Evolutionary conservation across 2,797 vertebrate genomes (phyloP), one percentile per base, ranked within the genome.

Genomic region (Poeciliopsis infans): DNA sequence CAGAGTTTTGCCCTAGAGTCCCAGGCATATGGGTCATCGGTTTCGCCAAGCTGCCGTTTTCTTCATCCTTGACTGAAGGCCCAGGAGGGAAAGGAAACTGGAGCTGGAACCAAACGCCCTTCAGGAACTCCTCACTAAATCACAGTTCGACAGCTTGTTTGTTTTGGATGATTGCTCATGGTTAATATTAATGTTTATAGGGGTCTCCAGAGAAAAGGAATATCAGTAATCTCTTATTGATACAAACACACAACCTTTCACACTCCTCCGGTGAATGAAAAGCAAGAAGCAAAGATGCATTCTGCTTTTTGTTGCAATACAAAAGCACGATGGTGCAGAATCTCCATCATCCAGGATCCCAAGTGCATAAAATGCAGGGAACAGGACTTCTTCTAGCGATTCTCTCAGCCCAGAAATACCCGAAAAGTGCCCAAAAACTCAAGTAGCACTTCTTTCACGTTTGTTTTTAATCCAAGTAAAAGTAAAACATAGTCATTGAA

Each of bases 11-110:
- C 83, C 91, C 88, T 16, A 13, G 83, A 89, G 91, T 89, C 88
- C 79, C 80, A 55, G 76, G 83, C 73, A 81, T 81, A 79, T 23
- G 53, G 84, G 76, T 84, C 41, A 61, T 71, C 74, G 85, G 87
- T 86, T 86, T 73, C 49, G 86, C 83, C 93, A 3, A 91, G 91
- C 90, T 94, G 91, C 88, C 90, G 77, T 87, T 88, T 88, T 74
- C 84, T 92, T 91, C 91, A 90, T 89, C 84, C 79, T 86, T 87
- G 80, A 92, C 87, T 92, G 89, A 81, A 87, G 85, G 83, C 81
- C 90, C 70, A 5, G 70, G 39, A 85, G 86, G 69, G 45, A 64
- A 53, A 53, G 72, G 76, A 72, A 89, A 78, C 82, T 82, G 79
- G 76, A 87, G 84, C 86, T 43, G 76, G 82, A 84, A 82, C 83